A percentile compares a stretch with the other conserved stretches of the same genome.
phyloP scores from a whole-genome alignment of 2,797 vertebrate genomes.

The Anguilla marmorata region DNA sequence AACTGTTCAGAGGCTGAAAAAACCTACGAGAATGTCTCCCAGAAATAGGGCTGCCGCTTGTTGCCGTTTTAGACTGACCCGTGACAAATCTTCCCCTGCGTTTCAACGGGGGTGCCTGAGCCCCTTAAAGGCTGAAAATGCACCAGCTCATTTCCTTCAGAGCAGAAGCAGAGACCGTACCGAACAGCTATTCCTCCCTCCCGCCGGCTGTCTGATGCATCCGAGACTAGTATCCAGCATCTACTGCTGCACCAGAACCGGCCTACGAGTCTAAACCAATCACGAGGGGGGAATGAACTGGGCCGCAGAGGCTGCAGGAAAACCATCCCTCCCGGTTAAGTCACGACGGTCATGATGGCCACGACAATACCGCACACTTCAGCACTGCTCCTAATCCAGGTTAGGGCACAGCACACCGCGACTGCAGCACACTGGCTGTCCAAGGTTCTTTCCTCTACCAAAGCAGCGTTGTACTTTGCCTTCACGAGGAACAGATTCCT shows the following conservation, averaged over 20 bases:
- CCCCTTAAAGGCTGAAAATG: not conserved
- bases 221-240: not conserved
- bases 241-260: not conserved
- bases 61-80: not conserved
- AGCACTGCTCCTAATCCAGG: too few species aligned
- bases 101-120: not conserved
- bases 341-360: not conserved
- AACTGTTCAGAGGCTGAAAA: not conserved
- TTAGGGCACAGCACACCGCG: not conserved
- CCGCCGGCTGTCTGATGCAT: not conserved
- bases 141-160: not conserved
- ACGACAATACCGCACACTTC: not conserved
- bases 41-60: not conserved
- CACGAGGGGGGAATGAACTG: not conserved
- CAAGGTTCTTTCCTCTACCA: not conserved
- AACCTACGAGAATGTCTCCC: not conserved
- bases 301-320: not conserved
- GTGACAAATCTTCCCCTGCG: not conserved
- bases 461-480: not conserved
- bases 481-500: not conserved
- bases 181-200: not conserved
- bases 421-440: not conserved
- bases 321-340: not conserved
- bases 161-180: not conserved
- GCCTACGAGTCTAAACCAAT: not conserved